Percentiles rank a stretch among this genome's conserved stretches.
These are phyloP conservation scores for Ophioderma brevispina DNA, from an alignment of 35 echinoderm and acorn worm genomes.

Conservation along the genomic window DNA sequence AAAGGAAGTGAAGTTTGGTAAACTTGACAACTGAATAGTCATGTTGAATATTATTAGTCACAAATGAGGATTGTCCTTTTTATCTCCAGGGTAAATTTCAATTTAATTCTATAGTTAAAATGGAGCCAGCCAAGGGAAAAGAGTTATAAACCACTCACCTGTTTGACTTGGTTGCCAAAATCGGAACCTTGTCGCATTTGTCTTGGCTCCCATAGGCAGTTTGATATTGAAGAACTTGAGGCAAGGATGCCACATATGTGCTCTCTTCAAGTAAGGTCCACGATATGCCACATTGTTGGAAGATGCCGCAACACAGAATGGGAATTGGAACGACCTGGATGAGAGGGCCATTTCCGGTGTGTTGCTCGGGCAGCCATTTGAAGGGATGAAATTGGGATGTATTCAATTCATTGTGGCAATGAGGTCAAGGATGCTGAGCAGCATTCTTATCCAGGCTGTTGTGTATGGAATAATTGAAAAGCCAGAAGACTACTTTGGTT, in stretches of 20 bases:
- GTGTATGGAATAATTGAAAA: too few relatives aligned
- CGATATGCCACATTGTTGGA: conserved; percentile 89
- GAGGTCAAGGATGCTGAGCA: conserved; percentile 66
- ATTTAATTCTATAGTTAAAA: too few relatives aligned
- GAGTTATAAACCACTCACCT: too few relatives aligned
- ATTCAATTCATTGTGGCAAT: conserved; percentile 80
- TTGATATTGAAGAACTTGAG: conserved; percentile 60
- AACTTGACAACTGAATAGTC: too few relatives aligned
- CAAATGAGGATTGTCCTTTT: too few relatives aligned
- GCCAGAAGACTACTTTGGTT: too few relatives aligned
- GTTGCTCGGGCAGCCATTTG: conserved; percentile 57
- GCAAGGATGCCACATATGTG: conserved; percentile 4
- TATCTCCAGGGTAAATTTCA: too few relatives aligned
- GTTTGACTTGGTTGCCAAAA: conserved; percentile 88
- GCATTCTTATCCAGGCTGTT: conserved; percentile 77
- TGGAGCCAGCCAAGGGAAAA: too few relatives aligned
- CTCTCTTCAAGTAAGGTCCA: conserved; percentile 79
- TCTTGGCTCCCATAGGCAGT: conserved; percentile 61
- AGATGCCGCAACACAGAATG: conserved; percentile 53
- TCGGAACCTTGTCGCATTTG: conserved; percentile 76
- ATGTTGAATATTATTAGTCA: too few relatives aligned
- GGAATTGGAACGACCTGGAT: too few relatives aligned
- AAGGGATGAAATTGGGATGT: conserved; percentile 84
- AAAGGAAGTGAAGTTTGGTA: too few relatives aligned
- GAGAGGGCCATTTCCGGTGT: neutral